Conservation (phyloP, 1,140 invertebrate genomes). For the Eufriesea mexicana region DNA sequence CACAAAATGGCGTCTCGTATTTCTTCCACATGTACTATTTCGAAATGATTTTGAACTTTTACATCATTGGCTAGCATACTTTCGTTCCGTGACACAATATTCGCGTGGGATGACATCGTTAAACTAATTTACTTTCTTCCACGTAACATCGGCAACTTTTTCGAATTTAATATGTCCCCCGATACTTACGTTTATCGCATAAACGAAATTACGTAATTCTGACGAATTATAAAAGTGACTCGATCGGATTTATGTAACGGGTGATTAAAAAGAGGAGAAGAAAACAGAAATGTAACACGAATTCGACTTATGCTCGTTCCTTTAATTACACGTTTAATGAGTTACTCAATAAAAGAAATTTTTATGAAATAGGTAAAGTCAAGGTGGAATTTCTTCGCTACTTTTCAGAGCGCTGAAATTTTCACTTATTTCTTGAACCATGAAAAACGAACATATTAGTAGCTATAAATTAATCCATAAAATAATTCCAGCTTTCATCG, state of each 20-base stretch:
- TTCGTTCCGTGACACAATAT: not conserved
- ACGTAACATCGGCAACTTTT: too few species aligned
- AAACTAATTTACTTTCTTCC: not conserved
- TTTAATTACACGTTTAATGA: not conserved
- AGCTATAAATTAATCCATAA: not conserved
- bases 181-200: not conserved
- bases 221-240: not conserved
- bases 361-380: not conserved
- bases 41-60: conserved; percentile 22
- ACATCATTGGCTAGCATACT: not conserved
- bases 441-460: not conserved
- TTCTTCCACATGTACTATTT: conserved; percentile 2
- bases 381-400: not conserved
- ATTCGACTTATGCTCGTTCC: not conserved
- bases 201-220: not conserved
- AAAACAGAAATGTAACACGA: not conserved
- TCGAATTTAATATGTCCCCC: too few species aligned
- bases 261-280: not conserved
- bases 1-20: not conserved
- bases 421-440: not conserved
- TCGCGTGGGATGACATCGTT: not conserved
- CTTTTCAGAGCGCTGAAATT: not conserved
- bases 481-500: not conserved
- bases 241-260: not conserved
- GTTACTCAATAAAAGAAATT: not conserved